Evolutionary conservation across 2,113 vertebrate species (phyloP).

Genomic region (Nothobranchius furzeri): DNA sequence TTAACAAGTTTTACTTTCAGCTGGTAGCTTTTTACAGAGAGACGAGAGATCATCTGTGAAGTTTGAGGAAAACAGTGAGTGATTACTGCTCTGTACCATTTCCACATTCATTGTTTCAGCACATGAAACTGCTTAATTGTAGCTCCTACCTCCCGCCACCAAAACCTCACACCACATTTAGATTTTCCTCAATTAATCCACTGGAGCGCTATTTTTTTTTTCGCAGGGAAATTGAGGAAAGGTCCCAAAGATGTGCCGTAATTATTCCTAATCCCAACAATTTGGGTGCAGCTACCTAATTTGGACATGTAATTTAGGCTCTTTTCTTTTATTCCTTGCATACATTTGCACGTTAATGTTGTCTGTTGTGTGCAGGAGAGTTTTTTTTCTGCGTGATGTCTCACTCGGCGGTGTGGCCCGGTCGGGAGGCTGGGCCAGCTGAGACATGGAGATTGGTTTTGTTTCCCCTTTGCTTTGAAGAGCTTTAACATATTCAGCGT

Average conservation of each 20-base stretch:
- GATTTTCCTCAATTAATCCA: constrained; percentile 63
- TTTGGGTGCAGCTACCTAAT: constrained; percentile 92
- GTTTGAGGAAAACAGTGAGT: constrained; percentile 1
- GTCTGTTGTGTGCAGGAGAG: constrained; percentile 90
- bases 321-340: constrained; percentile 84
- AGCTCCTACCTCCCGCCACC: constrained; percentile 13
- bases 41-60: constrained; percentile 2
- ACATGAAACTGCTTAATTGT: constrained; percentile 18
- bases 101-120: constrained; percentile 16
- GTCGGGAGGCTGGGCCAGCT: constrained; percentile 97
- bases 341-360: constrained; percentile 99
- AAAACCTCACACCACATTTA: constrained; percentile 38
- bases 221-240: constrained; percentile 88
- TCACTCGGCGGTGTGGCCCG: constrained; percentile 94
- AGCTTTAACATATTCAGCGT: constrained; percentile 93
- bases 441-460: constrained; percentile 99
- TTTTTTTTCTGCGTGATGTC: constrained; percentile 91
- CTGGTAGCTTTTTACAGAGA: constrained; percentile 20
- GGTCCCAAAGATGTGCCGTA: constrained; percentile 94
- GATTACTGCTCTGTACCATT: not conserved
- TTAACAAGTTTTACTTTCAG: not conserved
- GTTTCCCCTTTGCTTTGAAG: constrained; percentile 92
- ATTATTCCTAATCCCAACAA: constrained; percentile 99
- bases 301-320: constrained; percentile 79
- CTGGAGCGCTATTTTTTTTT: constrained; percentile 90